Conservation (phyloP, 2,113 vertebrate genomes). For the Pelecanus crispus region DNA sequence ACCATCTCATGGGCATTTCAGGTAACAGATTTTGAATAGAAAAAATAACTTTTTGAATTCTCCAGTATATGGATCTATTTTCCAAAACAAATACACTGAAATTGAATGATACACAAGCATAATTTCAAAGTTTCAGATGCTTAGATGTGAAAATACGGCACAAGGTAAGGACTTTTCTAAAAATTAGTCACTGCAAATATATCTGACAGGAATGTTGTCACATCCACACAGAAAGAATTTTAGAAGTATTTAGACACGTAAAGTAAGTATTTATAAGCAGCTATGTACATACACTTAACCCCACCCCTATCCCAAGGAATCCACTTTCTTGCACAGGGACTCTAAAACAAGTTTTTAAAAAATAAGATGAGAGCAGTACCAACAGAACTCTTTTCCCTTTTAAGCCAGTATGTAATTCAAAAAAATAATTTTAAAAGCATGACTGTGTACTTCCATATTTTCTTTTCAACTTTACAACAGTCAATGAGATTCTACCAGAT, state of each 20-base stretch:
- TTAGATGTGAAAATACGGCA: not conserved
- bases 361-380: not conserved
- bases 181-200: not conserved
- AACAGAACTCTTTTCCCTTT: not conserved
- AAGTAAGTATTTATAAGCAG: not conserved
- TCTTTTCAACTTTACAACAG: not conserved
- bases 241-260: not conserved
- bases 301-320: not conserved
- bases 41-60: not conserved
- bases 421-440: not conserved
- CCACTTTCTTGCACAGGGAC: not conserved
- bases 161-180: not conserved
- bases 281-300: not conserved
- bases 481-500: not conserved
- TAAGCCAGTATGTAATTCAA: rapidly evolving
- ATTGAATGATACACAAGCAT: not conserved
- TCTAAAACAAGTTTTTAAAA: not conserved
- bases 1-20: slow-evolving; percentile 56
- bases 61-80: not conserved
- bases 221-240: not conserved
- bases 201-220: not conserved
- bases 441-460: not conserved
- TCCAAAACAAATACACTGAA: not conserved
- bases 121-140: not conserved
- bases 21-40: not conserved